These are phyloP conservation scores for Metacarcinus magister DNA, from an alignment of 2,888 invertebrate species.

Conservation along the genomic window DNA sequence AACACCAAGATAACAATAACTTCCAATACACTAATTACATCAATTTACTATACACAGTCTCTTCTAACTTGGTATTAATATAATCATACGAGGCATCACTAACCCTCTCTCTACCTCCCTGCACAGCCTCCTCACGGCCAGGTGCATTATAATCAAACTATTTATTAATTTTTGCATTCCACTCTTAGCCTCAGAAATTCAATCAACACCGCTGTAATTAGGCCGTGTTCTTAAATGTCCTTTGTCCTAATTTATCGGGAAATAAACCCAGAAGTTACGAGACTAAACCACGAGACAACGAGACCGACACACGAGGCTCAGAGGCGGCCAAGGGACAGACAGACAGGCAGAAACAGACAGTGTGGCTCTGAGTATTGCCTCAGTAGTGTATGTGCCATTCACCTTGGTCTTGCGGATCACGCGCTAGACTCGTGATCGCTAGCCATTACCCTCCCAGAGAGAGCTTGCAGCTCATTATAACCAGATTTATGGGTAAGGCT, in stretches of 20 bases:
- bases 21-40: background rate
- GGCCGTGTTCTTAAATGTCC: slow-evolving; percentile 7
- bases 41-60: background rate
- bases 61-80: background rate
- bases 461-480: too few species aligned
- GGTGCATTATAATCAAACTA: background rate
- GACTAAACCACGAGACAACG: background rate
- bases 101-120: background rate
- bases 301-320: background rate
- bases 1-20: background rate
- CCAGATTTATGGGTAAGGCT: too few species aligned
- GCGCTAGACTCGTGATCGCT: too few species aligned
- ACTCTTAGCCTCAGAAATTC: background rate
- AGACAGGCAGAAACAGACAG: background rate
- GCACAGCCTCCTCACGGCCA: background rate
- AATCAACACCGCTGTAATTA: background rate
- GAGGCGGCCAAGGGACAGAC: background rate
- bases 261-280: background rate
- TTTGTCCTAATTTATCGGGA: background rate
- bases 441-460: too few species aligned
- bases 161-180: background rate
- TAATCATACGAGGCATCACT: background rate
- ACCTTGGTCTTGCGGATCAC: too few species aligned
- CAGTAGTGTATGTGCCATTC: too few species aligned
- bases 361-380: background rate